These are phyloP conservation scores for Pheosia tremula DNA, from an alignment of 2,888 invertebrate species.

Conservation along the genomic window DNA sequence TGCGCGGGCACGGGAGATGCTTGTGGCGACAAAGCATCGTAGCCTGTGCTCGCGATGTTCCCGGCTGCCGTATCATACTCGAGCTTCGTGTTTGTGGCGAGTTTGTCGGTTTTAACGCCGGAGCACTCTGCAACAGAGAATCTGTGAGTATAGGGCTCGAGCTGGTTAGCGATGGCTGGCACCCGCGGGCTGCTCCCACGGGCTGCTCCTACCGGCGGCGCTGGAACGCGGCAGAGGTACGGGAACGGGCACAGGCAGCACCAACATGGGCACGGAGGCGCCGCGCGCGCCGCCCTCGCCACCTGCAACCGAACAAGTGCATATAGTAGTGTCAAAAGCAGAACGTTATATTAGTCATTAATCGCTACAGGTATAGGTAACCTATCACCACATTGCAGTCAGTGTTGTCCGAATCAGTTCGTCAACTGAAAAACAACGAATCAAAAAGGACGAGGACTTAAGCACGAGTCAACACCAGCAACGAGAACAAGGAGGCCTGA, in stretches of 20 bases:
- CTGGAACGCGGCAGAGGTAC: constrained; percentile 10
- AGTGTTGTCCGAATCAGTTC: too few relatives aligned
- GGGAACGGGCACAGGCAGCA: constrained; percentile 56
- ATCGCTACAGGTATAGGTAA: too few relatives aligned
- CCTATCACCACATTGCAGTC: too few relatives aligned
- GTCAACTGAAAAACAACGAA: too few relatives aligned
- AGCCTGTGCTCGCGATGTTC: neutral
- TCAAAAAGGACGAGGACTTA: too few relatives aligned
- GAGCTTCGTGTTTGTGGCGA: neutral
- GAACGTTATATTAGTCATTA: too few relatives aligned
- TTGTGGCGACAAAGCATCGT: too few relatives aligned
- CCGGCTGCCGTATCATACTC: neutral
- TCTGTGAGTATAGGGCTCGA: constrained; percentile 5
- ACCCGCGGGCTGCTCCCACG: neutral
- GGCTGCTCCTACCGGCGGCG: constrained; percentile 12
- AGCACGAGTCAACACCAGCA: too few relatives aligned
- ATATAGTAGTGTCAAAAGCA: too few relatives aligned
- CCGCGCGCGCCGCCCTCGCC: constrained; percentile 19
- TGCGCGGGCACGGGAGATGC: constrained; percentile 7
- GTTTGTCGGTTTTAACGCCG: neutral
- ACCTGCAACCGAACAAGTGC: neutral
- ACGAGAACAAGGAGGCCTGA: too few relatives aligned
- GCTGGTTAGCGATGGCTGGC: neutral
- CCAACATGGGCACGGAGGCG: constrained; percentile 45
- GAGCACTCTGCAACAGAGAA: constrained; percentile 17